Conservation (phyloP, 2,888 invertebrate species). For the Harmothoe impar region DNA sequence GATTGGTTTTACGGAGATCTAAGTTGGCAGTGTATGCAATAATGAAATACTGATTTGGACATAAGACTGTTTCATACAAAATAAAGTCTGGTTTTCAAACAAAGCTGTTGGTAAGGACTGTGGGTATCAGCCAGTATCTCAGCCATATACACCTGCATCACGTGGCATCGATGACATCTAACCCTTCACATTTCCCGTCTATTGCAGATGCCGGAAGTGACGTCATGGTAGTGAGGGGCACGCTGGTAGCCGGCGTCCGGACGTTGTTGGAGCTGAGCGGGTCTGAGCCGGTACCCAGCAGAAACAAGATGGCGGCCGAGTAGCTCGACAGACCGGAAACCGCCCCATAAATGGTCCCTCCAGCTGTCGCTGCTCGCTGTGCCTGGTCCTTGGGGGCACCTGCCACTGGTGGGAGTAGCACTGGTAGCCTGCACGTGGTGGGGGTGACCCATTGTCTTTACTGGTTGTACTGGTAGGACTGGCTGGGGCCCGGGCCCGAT, state of each 20-base stretch:
- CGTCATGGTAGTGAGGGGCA: background rate
- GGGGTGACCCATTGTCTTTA: background rate
- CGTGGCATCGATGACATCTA: background rate
- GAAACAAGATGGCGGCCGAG: background rate
- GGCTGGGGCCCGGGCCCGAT: background rate
- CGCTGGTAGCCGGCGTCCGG: slow-evolving; percentile 3
- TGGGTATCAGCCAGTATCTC: no score
- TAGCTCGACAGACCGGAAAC: slow-evolving; percentile 4
- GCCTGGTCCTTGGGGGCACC: background rate
- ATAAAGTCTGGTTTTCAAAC: no score
- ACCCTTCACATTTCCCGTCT: background rate
- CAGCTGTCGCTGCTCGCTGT: background rate
- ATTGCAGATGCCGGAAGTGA: slow-evolving; percentile 16
- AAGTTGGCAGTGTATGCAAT: no score
- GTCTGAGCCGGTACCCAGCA: background rate
- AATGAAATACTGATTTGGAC: no score
- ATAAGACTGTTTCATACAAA: no score
- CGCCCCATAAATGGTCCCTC: slow-evolving; percentile 2
- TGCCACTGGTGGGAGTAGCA: background rate
- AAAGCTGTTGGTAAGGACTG: no score
- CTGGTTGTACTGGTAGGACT: background rate
- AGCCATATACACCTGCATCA: no score
- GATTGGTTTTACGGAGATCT: no score
- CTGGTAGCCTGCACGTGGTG: no score
- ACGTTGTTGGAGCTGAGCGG: slow-evolving; percentile 10